A percentile compares a stretch with the other conserved stretches of the same genome.
phyloP scores from a whole-genome alignment of 1,140 invertebrate genomes.

The Drosophila yakuba region DNA sequence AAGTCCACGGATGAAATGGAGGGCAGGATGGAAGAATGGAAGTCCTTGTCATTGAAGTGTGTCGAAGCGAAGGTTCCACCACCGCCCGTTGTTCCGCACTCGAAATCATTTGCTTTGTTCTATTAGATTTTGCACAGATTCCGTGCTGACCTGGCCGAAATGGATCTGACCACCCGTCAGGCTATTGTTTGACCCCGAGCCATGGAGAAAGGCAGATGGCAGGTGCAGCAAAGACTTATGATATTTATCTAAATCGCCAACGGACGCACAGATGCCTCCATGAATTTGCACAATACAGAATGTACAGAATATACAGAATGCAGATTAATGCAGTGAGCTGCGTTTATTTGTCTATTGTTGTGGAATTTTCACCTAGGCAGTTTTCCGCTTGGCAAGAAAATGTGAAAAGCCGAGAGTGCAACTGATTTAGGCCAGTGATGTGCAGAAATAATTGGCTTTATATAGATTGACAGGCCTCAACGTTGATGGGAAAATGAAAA shows the following conservation, averaged over 20 bases:
- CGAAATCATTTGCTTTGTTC: conserved; percentile 45
- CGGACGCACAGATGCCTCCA: conserved; percentile 31
- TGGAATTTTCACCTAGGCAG: neutral
- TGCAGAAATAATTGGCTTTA: conserved; percentile 29
- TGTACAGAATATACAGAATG: conserved; percentile 63
- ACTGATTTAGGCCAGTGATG: conserved; percentile 14
- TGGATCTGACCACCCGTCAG: conserved; percentile 43
- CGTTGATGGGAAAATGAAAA: neutral
- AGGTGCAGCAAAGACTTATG: conserved; percentile 57
- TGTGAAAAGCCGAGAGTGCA: conserved; percentile 6
- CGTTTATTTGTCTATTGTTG: conserved; percentile 17
- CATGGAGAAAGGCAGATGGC: conserved; percentile 25
- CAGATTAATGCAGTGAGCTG: conserved; percentile 40
- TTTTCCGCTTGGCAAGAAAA: neutral
- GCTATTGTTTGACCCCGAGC: conserved; percentile 33
- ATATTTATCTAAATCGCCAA: conserved; percentile 46
- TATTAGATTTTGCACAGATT: conserved; percentile 46
- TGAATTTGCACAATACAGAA: conserved; percentile 69
- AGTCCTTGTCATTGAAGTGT: conserved; percentile 71
- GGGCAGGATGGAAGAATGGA: conserved; percentile 22
- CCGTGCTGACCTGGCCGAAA: conserved; percentile 14
- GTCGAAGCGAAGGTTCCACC: conserved; percentile 2
- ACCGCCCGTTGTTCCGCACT: conserved; percentile 53
- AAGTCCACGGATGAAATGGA: conserved; percentile 2
- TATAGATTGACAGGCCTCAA: conserved; percentile 20